Conservation (phyloP, 2,797 vertebrate genomes). For the Mus caroli region DNA sequence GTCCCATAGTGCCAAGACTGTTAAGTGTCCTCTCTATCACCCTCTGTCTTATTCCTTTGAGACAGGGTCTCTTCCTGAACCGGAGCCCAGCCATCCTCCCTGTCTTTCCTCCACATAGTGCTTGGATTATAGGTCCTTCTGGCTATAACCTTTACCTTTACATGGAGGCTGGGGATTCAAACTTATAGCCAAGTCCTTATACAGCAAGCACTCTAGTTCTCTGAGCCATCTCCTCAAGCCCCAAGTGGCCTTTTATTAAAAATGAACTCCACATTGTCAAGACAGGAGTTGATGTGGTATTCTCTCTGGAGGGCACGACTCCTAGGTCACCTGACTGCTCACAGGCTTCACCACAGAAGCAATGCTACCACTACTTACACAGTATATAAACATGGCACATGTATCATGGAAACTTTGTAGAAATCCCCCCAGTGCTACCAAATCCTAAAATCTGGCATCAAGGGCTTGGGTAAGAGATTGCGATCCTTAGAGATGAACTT, state of each 20-base stretch:
- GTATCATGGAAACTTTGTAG: not conserved
- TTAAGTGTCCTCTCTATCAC: not conserved
- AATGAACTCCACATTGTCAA: not conserved
- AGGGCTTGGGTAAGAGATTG: not conserved
- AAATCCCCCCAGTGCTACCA: not conserved
- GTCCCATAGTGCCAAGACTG: not conserved
- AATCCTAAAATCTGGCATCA: constrained; percentile 21
- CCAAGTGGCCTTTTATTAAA: not conserved
- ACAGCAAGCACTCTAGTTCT: not conserved
- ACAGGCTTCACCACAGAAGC: not conserved
- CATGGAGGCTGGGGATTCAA: not conserved
- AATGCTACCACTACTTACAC: not conserved
- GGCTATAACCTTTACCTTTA: not conserved
- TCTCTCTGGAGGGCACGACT: not conserved
- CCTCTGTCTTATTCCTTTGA: not conserved
- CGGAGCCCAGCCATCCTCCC: not conserved
- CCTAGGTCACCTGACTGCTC: not conserved
- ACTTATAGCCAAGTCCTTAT: not conserved
- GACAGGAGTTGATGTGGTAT: not conserved
- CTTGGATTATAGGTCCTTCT: not conserved
- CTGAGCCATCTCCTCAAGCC: not conserved
- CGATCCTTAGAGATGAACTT: not conserved
- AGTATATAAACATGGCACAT: not conserved
- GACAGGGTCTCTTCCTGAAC: not conserved
- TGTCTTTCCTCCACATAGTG: not conserved